Evolutionary conservation across 1,140 invertebrate genomes (phyloP), one percentile per base, ranked within the genome.

Genomic region (Euwallacea similis): DNA sequence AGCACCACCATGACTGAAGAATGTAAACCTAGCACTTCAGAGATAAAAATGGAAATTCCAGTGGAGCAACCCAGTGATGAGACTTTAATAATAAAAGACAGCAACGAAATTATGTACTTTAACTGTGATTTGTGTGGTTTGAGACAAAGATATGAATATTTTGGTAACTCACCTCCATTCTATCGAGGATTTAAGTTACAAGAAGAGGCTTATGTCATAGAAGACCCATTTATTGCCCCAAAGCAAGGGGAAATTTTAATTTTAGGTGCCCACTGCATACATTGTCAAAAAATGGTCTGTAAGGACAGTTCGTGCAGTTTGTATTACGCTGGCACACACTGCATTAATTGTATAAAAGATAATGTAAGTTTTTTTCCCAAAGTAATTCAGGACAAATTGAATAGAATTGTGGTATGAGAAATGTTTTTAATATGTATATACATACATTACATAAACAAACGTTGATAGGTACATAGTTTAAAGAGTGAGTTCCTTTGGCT

Each of bases 191-290:
- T 78, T 63, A 85, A 84, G 66, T 78, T 85, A 46, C 79, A 89
- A 7, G 76, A 79, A 70, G 86, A 92, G 9, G 88, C 86, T 71
- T 96, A 91, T 80, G 80, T 94, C 0, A 91, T 93, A 86, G 90
- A 90, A 78, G 93, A 95, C 84, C 93, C 93, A 4, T 95, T 95
- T 77, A 86, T 87, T 77, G 82, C 88, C 0, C 85, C 87, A 13
- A 85, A 86, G 71, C 88, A 85, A 79, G 87, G 87, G 42, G 87
- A 92, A 81, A 87, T 92, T 77, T 79, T 93, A 33, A 83, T 92
- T 0, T 75, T 95, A 7, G 93, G 93, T n/a, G 83, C 86, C 33
- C 86, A 92, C 77, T 96, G 93, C 82, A 79, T 80, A 53, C 75
- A 85, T 2, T 96, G 93, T 83, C 77, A 83, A 8, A 87, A 86